phyloP scores from a whole-genome alignment of 2,888 invertebrate species.

The Nebria salina region DNA sequence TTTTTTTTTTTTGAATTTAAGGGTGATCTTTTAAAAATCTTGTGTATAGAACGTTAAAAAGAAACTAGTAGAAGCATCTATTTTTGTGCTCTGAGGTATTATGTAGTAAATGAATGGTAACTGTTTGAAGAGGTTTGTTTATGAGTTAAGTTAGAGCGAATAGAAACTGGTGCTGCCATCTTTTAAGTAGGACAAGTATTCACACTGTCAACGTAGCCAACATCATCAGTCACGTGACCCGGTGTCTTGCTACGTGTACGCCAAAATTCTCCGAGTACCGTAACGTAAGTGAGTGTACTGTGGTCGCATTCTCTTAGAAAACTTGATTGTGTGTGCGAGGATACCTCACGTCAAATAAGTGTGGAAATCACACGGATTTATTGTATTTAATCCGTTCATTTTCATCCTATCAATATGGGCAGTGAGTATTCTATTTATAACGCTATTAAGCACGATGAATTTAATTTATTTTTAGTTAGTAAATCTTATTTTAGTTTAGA shows the following conservation, averaged over 20 bases:
- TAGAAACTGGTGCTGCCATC: conserved; percentile 22
- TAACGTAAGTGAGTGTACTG: conserved; percentile 53
- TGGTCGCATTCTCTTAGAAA: conserved; percentile 45
- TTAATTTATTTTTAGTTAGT: conserved; percentile 47
- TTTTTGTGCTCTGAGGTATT: too few relatives aligned
- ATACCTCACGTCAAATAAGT: conserved; percentile 54
- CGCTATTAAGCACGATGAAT: conserved; percentile 49
- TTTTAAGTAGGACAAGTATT: conserved; percentile 22
- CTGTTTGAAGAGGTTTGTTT: neutral
- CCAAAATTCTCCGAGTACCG: conserved; percentile 61
- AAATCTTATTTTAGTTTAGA: conserved; percentile 45
- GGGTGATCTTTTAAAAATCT: too few relatives aligned
- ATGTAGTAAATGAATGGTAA: neutral
- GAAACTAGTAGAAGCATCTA: too few relatives aligned
- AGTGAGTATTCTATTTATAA: conserved; percentile 61
- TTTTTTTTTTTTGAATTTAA: too few relatives aligned
- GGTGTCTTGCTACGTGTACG: conserved; percentile 62
- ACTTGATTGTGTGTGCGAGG: conserved; percentile 45
- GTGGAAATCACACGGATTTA: conserved; percentile 56
- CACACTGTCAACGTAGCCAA: conserved; percentile 62
- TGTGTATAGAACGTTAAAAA: too few relatives aligned
- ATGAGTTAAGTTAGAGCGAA: neutral
- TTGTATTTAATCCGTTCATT: conserved; percentile 51
- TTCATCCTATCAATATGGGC: conserved; percentile 62
- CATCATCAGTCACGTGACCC: conserved; percentile 78